Base-by-base conservation (phyloP, 2,888 invertebrate species). In the Aspidiotus rigidus region DNA sequence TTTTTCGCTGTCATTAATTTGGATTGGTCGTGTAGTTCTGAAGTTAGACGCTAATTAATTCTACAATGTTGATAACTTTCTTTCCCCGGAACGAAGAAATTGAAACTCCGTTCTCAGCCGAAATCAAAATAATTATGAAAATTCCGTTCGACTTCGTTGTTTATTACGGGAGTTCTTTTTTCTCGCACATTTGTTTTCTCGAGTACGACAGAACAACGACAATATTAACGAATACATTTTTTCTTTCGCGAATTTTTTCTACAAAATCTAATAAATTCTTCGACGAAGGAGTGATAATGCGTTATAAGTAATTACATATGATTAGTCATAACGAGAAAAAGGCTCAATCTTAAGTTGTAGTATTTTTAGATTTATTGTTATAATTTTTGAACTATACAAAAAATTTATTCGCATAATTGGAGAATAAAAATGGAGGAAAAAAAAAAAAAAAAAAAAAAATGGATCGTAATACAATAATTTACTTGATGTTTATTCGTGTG, bases 331-430 rank as follows among this genome's bases (percentile, higher is more conserved):
- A 64, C 53, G n/a, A 53, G 55, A 66, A 40, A 66, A 59, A 66
- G 59, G 66, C 66, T 66, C 66, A 66, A 66, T 66, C 17, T 66
- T 66, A 66, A 66, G 66, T 13, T 62, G 41, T 66, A 66, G 66
- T 57, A 44, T 66, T 66, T 64, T 17, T 66, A 66, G 66, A 40
- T 62, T 64, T 66, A 66, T 66, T 49, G 57, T 66, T 66, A 42
- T 42, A 42, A 44, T 42, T 59, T 28, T 59, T 42, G 42, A 62
- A 28, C 6, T 44, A 17, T 59, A 59, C 49, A 41, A 59, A 59
- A n/a, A 59, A 66, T 41, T 17, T 49, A 59, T 59, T 54, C n/a
- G 42, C 55, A 64, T 28, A 54, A 54, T 64, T 56, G 41, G n/a
- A n/a, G n/a, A n/a, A n/a, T n/a, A n/a, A n/a, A n/a, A n/a, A 64